Percentiles rank a stretch among this genome's conserved stretches.
Conservation (phyloP, 2,888 invertebrate species). For the Drosophila anomalipes region DNA sequence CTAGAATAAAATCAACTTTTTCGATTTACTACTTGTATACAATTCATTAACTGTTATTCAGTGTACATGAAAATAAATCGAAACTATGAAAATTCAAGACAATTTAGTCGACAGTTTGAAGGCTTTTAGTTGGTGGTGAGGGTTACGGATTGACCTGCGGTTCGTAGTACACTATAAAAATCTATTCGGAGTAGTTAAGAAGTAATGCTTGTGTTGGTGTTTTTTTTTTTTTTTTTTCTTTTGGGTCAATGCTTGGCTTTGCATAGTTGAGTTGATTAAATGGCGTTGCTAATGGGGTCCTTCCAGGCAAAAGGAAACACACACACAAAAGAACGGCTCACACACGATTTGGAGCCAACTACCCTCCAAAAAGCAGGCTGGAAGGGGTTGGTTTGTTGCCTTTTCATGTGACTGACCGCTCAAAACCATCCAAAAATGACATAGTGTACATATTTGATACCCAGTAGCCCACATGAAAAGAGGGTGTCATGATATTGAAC, state of each 20-base stretch:
- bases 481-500: background rate
- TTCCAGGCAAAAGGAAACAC: background rate
- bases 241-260: constrained; percentile 49
- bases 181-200: constrained; percentile 3
- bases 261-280: constrained; percentile 70
- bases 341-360: background rate
- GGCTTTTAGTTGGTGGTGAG: background rate
- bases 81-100: background rate
- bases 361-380: background rate
- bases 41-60: background rate
- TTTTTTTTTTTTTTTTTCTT: constrained; percentile 7
- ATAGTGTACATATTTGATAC: constrained; percentile 22
- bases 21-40: background rate
- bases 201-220: constrained; percentile 15
- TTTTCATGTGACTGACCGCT: constrained; percentile 50
- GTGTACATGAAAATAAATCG: background rate
- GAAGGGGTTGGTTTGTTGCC: background rate
- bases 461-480: background rate
- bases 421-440: constrained; percentile 18
- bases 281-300: constrained; percentile 72
- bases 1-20: background rate
- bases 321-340: background rate
- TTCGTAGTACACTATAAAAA: background rate
- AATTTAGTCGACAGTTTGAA: background rate
- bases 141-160: constrained; percentile 1